A percentile compares a stretch with the other conserved stretches of the same genome.
Evolutionary conservation across 2,797 vertebrate genomes (phyloP).

Genomic region (Pyrocephalus nanus): DNA sequence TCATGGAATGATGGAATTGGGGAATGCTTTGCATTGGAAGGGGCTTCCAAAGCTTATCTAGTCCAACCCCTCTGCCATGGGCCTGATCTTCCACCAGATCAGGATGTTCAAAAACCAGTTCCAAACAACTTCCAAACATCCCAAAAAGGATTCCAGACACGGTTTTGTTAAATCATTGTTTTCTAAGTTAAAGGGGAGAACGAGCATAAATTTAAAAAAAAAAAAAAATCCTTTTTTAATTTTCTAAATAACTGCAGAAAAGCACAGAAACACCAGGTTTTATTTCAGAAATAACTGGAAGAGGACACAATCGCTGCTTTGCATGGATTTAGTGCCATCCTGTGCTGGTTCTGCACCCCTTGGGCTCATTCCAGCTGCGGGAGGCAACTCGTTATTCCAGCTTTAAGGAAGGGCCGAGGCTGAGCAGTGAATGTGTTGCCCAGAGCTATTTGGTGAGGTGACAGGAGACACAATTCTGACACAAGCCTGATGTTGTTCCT

Average conservation of each 20-base stretch:
- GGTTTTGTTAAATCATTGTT: neutral
- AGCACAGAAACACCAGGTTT: neutral
- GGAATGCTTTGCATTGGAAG: neutral
- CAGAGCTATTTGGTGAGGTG: neutral
- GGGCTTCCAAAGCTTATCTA: neutral
- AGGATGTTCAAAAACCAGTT: neutral
- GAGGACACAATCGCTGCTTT: neutral
- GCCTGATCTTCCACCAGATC: neutral
- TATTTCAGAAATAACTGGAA: neutral
- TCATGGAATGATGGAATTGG: neutral
- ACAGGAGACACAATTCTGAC: neutral
- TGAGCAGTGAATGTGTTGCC: neutral
- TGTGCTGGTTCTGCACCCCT: neutral
- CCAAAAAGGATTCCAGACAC: neutral
- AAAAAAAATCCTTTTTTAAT: neutral
- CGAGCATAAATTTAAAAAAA: neutral
- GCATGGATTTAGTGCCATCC: accelerated
- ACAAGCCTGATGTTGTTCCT: neutral
- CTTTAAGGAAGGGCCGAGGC: neutral
- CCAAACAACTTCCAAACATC: too few species aligned
- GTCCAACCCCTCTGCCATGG: accelerated
- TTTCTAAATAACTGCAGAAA: neutral
- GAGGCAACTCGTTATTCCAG: neutral
- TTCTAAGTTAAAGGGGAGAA: neutral
- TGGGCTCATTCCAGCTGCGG: too few species aligned